These are phyloP conservation scores for Danionella dracula DNA, from an alignment of 2,797 vertebrate species.

Conservation along the genomic window DNA sequence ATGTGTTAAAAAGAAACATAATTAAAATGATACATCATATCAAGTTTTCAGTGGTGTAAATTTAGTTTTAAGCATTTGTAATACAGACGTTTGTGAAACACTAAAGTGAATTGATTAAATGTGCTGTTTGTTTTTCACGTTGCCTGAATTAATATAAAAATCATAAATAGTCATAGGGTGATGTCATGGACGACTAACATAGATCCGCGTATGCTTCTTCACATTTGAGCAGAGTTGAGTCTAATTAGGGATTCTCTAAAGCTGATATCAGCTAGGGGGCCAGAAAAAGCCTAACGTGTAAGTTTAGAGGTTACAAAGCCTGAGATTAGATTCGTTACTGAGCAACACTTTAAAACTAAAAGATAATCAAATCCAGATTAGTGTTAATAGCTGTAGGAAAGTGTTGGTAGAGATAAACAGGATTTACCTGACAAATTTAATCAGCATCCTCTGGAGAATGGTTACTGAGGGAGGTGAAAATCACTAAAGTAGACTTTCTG, in stretches of 20 bases:
- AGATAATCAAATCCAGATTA: constrained; percentile 59
- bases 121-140: too few species aligned
- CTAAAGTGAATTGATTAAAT: too few species aligned
- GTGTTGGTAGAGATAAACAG: constrained; percentile 27
- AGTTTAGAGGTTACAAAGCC: constrained; percentile 8
- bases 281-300: constrained; percentile 34
- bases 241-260: constrained; percentile 36
- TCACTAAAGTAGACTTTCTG: too few species aligned
- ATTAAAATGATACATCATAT: too few species aligned
- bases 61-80: too few species aligned
- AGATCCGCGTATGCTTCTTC: too few species aligned
- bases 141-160: too few species aligned
- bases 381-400: constrained; percentile 42
- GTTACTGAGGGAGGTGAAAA: neutral
- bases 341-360: constrained; percentile 48
- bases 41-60: too few species aligned
- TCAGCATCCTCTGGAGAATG: constrained; percentile 39
- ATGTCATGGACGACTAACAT: too few species aligned
- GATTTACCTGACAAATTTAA: constrained; percentile 40
- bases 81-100: too few species aligned
- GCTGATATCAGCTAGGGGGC: constrained; percentile 21
- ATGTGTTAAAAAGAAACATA: too few species aligned
- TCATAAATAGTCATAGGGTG: too few species aligned
- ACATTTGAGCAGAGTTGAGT: neutral
- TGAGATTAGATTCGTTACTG: constrained; percentile 49